phyloP scores from a whole-genome alignment of 2,888 invertebrate genomes.

The Phoenoteleia sp. region DNA sequence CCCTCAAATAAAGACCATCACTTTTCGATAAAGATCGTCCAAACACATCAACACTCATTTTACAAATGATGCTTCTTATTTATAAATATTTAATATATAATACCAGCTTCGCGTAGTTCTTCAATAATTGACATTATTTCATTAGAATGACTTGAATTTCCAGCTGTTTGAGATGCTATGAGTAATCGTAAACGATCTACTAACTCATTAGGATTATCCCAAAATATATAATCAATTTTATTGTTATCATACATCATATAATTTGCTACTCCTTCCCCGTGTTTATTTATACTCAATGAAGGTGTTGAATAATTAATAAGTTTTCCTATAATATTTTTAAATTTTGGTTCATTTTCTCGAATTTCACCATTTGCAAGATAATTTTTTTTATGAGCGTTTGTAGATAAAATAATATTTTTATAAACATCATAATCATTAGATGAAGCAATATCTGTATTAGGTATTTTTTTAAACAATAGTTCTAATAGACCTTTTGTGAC shows the following conservation, averaged over 20 bases:
- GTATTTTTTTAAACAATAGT: neutral
- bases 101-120: slow-evolving; percentile 5
- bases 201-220: slow-evolving; percentile 25
- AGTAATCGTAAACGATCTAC: slow-evolving; percentile 15
- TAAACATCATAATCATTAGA: slow-evolving; percentile 34
- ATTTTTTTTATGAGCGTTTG: slow-evolving; percentile 62
- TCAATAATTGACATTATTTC: slow-evolving; percentile 19
- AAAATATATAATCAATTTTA: slow-evolving; percentile 20
- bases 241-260: neutral
- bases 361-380: slow-evolving; percentile 7
- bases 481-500: neutral
- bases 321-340: slow-evolving; percentile 17
- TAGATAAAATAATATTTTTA: slow-evolving; percentile 42
- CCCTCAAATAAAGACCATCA: neutral
- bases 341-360: neutral
- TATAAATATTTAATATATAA: neutral
- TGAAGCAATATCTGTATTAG: slow-evolving; percentile 1
- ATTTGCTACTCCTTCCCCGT: neutral
- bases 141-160: neutral
- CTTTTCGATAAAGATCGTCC: neutral
- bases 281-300: too few species aligned
- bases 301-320: neutral
- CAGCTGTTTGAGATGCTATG: neutral
- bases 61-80: neutral
- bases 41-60: slow-evolving; percentile 6